Evolutionary conservation across 2,113 vertebrate genomes (phyloP).

Genomic region (Epinephelus moara): DNA sequence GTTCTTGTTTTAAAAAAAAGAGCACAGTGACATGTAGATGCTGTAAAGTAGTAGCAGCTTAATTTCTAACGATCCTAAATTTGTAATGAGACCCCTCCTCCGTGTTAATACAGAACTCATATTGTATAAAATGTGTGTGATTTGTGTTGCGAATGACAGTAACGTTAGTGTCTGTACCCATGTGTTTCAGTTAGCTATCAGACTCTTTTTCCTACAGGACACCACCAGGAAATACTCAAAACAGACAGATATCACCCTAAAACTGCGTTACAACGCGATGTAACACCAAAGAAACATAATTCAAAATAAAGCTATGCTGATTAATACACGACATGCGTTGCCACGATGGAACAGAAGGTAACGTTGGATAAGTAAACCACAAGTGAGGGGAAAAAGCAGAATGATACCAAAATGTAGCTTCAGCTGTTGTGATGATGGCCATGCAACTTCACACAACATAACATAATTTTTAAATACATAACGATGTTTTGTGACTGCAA

Average conservation of each 20-base stretch:
- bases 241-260: neutral
- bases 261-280: neutral
- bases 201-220: neutral
- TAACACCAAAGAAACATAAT: neutral
- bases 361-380: neutral
- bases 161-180: neutral
- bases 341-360: neutral
- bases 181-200: neutral
- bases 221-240: neutral
- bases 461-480: rapidly evolving
- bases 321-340: neutral
- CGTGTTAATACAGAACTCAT: neutral
- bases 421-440: neutral
- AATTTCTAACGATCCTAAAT: too few species aligned
- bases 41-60: too few species aligned
- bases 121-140: neutral
- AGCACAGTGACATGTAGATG: too few species aligned
- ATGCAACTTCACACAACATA: neutral
- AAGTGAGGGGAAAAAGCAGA: neutral
- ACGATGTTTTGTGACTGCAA: neutral
- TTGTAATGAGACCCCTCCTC: too few species aligned
- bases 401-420: neutral
- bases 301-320: neutral
- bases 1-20: too few species aligned
- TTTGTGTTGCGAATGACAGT: neutral